These are phyloP conservation scores for Dufourea novaeangliae DNA, from an alignment of 1,140 invertebrate species.

Conservation along the genomic window DNA sequence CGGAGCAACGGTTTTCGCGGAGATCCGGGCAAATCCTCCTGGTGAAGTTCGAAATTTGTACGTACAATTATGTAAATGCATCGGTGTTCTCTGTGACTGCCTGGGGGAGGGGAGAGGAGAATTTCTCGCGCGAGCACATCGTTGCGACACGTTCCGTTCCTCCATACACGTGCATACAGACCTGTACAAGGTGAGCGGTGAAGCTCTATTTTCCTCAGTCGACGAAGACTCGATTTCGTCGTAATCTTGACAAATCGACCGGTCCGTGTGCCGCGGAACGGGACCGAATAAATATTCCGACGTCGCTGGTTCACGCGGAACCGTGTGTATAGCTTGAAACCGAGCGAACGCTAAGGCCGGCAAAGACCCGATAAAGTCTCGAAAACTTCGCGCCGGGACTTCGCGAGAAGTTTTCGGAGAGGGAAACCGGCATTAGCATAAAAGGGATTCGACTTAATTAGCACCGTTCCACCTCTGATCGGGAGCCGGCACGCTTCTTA, in stretches of 20 bases:
- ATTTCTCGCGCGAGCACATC: slow-evolving; percentile 6
- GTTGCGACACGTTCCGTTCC: neutral
- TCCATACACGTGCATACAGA: neutral
- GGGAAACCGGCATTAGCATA: slow-evolving; percentile 33
- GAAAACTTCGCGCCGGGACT: slow-evolving; percentile 18
- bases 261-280: neutral
- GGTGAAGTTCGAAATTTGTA: slow-evolving; percentile 76
- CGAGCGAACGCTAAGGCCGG: slow-evolving; percentile 1
- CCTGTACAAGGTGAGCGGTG: neutral
- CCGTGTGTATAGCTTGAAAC: neutral
- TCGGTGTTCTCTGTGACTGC: slow-evolving; percentile 66
- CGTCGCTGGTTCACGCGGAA: neutral
- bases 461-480: neutral
- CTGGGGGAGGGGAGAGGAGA: slow-evolving; percentile 4
- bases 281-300: slow-evolving; percentile 52
- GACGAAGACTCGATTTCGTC: slow-evolving; percentile 35
- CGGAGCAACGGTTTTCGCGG: slow-evolving; percentile 37
- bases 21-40: slow-evolving; percentile 70
- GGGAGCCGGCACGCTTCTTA: neutral
- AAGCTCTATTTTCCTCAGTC: slow-evolving; percentile 4
- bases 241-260: slow-evolving; percentile 67
- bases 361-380: slow-evolving; percentile 35
- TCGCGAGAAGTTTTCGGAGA: slow-evolving; percentile 38
- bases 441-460: slow-evolving; percentile 48
- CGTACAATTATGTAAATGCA: slow-evolving; percentile 78